phyloP scores from a whole-genome alignment of 2,888 invertebrate species.

The Criorhina ranunculi region DNA sequence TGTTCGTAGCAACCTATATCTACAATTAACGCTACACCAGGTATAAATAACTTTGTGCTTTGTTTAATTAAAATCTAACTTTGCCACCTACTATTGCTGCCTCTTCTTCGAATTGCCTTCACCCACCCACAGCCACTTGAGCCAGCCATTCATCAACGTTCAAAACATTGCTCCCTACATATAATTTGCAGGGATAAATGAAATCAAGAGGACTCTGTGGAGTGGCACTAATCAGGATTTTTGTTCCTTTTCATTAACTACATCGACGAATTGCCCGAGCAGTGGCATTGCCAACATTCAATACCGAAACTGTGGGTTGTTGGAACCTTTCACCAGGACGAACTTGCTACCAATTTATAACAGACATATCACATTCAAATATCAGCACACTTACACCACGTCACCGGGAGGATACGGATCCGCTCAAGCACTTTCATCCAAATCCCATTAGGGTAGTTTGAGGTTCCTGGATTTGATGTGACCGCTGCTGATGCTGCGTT shows the following conservation, averaged over 20 bases:
- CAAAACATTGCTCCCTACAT: slow-evolving; percentile 28
- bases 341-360: slow-evolving; percentile 38
- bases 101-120: slow-evolving; percentile 1
- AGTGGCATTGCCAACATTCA: slow-evolving; percentile 22
- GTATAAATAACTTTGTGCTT: slow-evolving; percentile 49
- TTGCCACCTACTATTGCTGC: slow-evolving; percentile 31
- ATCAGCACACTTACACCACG: slow-evolving; percentile 35
- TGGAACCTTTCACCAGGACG: slow-evolving; percentile 8
- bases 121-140: slow-evolving; percentile 45
- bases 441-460: slow-evolving; percentile 14
- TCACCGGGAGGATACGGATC: slow-evolving; percentile 9
- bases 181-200: slow-evolving; percentile 42
- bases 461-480: slow-evolving; percentile 22
- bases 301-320: not conserved
- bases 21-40: slow-evolving; percentile 31
- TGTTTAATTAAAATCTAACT: slow-evolving; percentile 66
- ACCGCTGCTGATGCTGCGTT: slow-evolving; percentile 2
- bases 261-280: slow-evolving; percentile 40
- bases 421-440: slow-evolving; percentile 18
- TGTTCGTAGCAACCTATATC: slow-evolving; percentile 31
- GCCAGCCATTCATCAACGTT: slow-evolving; percentile 28
- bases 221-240: slow-evolving; percentile 51
- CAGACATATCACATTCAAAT: slow-evolving; percentile 54
- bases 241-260: slow-evolving; percentile 60
- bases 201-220: slow-evolving; percentile 50